These are phyloP conservation scores for Solenopsis fugax DNA, from an alignment of 1,140 invertebrate genomes.

Conservation along the genomic window DNA sequence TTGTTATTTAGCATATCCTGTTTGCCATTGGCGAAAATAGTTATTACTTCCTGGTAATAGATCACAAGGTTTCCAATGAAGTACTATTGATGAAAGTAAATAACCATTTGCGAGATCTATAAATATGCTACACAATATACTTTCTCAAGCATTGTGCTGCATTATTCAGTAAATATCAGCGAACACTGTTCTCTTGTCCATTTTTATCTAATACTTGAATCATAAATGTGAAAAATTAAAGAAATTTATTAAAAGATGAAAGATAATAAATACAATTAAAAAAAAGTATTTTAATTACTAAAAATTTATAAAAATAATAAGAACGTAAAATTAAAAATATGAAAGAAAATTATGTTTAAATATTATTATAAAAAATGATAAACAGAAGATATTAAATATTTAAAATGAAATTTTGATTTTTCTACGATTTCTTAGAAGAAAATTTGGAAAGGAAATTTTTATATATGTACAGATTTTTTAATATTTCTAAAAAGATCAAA, in stretches of 20 bases:
- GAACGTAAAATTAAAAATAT: neutral
- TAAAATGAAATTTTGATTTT: neutral
- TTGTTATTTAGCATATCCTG: neutral
- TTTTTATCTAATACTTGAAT: neutral
- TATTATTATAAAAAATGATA: constrained; percentile 1
- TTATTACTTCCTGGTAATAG: constrained; percentile 25
- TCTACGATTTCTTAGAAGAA: neutral
- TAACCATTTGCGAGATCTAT: constrained; percentile 5
- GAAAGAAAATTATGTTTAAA: too few species aligned
- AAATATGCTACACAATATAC: neutral
- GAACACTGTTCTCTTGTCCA: neutral
- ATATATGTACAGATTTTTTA: neutral
- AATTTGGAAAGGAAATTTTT: neutral
- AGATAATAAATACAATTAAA: neutral
- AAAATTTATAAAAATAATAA: neutral
- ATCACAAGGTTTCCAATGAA: neutral
- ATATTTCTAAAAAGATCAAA: neutral
- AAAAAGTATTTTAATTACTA: neutral
- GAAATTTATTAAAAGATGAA: neutral
- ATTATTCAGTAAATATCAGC: constrained; percentile 23
- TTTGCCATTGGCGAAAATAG: neutral
- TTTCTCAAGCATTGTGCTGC: constrained; percentile 24
- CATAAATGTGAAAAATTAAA: neutral
- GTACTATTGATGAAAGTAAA: neutral
- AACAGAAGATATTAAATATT: neutral